Evolutionary conservation across 2,888 invertebrate genomes (phyloP).

Genomic region (Hydrotaea cyrtoneurina): DNA sequence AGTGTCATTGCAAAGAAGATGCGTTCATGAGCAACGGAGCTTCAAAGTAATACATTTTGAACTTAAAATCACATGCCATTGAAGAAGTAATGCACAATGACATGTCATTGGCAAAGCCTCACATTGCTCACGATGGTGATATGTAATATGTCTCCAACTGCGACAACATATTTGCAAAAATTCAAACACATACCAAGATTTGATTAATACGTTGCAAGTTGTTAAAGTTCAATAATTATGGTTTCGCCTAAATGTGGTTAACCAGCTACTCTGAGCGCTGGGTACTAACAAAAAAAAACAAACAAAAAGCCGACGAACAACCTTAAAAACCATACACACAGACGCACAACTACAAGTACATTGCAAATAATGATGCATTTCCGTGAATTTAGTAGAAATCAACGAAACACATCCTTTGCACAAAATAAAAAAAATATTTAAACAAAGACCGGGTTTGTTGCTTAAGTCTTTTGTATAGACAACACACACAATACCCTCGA

Average conservation of each 20-base stretch:
- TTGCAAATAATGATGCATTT: neutral
- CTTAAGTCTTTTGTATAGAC: conserved; percentile 41
- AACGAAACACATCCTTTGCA: neutral
- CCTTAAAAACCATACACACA: neutral
- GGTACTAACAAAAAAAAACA: conserved; percentile 11
- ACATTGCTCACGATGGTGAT: neutral
- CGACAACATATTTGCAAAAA: conserved; percentile 14
- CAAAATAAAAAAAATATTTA: neutral
- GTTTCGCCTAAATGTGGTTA: conserved; percentile 28
- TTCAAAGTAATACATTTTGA: neutral
- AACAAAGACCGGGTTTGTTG: conserved; percentile 14
- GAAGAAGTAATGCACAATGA: conserved; percentile 5
- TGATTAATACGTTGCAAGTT: neutral
- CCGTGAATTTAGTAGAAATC: neutral
- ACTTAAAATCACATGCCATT: neutral
- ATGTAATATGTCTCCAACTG: neutral
- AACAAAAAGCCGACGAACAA: neutral
- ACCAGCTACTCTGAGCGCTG: conserved; percentile 33
- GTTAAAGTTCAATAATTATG: conserved; percentile 32
- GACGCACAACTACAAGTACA: neutral
- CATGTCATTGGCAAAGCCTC: neutral
- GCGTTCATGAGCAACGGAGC: too few relatives aligned
- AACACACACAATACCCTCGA: neutral
- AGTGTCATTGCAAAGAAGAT: too few relatives aligned
- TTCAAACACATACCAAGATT: neutral